Evolutionary conservation across 2,113 vertebrate species (phyloP).

Genomic region (Gymnobelideus leadbeateri): DNA sequence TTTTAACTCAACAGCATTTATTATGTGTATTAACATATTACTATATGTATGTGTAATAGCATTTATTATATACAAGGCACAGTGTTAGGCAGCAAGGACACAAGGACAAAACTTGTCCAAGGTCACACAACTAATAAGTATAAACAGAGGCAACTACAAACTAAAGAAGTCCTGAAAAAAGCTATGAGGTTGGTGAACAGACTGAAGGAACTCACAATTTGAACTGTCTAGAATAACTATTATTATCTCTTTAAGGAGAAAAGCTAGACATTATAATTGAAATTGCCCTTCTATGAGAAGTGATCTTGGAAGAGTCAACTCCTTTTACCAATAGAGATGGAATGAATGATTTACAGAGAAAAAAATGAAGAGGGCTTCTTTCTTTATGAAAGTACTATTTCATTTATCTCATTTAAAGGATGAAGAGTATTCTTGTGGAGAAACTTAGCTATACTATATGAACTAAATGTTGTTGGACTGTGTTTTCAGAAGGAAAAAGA

Average conservation of each 20-base stretch:
- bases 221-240: background rate
- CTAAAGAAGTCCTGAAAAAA: background rate
- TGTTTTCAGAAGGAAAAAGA: background rate
- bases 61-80: background rate
- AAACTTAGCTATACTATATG: too few species aligned
- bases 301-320: background rate
- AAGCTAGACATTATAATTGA: background rate
- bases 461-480: too few species aligned
- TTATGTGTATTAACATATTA: background rate
- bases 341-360: background rate
- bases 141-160: background rate
- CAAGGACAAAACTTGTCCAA: background rate
- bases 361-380: background rate
- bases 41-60: too few species aligned
- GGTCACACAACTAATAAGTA: background rate
- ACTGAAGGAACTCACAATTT: background rate
- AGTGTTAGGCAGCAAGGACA: background rate
- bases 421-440: too few species aligned
- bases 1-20: background rate
- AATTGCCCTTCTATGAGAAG: background rate
- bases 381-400: background rate
- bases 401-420: too few species aligned
- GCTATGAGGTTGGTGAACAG: background rate
- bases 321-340: background rate
- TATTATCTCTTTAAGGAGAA: background rate